Base-by-base conservation (phyloP, 23 tunicate species). In the Styela clava region DNA sequence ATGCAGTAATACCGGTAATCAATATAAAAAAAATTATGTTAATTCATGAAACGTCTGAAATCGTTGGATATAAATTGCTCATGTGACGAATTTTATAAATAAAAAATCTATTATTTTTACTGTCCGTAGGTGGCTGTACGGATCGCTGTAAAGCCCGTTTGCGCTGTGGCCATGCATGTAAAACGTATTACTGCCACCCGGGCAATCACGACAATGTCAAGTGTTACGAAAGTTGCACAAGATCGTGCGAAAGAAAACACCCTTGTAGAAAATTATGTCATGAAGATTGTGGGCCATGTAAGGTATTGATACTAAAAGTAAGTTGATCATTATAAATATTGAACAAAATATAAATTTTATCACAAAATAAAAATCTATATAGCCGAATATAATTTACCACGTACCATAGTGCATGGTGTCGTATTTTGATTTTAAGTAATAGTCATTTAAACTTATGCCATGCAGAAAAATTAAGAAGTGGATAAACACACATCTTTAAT, bases 121-220 rank as follows among this genome's bases (percentile, higher is more conserved):
- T 21, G 21, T 52, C 73, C n/a, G 64, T 20, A 77, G 88, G 88
- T 34, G 83, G 88, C 2, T 83, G 87, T 51, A 78, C 68, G 22
- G 28, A 2, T 22, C 34, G 3, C 2, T 80, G 89, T 64, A 24
- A 33, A 12, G 71, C 9, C 25, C 44, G 74, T 3, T 36, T 86
- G 7, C 79, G 33, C 12, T 86, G 89, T 31, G 89, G 89, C 2
- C 89, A 86, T 64, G 73, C 16, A 9, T 79, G 84, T 69, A 79
- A 83, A 20, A 84, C 67, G 2, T 80, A 83, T 27, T 83, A 80
- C 32, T 79, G 79, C 2, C 84, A 70, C 61, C 79, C 81, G 52
- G 31, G 9, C 9, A 74, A 70, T 9, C 85, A 79, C 79, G 22
- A 52, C 26, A 9, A 33, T 22, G 23, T 52, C 7, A 81, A 81